A percentile compares a stretch with the other conserved stretches of the same genome.
Conservation (phyloP, 2,797 vertebrate genomes). For the Anolis apletophallus region DNA sequence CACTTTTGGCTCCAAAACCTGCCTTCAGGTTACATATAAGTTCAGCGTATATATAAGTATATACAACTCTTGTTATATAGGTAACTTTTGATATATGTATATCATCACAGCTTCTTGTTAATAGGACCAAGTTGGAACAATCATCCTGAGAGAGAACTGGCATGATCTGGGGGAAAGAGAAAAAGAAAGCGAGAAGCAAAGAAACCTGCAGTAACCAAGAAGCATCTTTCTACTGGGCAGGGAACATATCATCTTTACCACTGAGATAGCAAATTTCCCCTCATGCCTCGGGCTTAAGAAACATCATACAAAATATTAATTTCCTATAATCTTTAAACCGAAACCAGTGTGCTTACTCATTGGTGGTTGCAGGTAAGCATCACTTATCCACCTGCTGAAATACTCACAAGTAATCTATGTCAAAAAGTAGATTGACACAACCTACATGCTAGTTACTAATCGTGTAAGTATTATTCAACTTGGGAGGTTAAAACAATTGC, state of each 20-base stretch:
- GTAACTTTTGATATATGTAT: not conserved
- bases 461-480: not conserved
- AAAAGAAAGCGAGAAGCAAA: not conserved
- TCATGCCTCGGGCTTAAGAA: not conserved
- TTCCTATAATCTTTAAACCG: not conserved
- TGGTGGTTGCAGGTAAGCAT: not conserved
- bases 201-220: not conserved
- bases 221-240: not conserved
- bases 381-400: conserved; percentile 1
- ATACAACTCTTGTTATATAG: not conserved
- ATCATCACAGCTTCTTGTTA: not conserved
- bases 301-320: not conserved
- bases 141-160: not conserved
- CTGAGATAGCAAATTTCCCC: not conserved
- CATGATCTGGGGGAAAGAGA: too few relatives aligned
- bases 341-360: not conserved
- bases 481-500: not conserved
- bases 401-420: conserved; percentile 1
- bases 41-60: too few relatives aligned
- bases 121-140: not conserved
- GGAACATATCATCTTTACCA: not conserved
- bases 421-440: not conserved
- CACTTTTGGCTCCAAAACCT: too few relatives aligned
- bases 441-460: not conserved
- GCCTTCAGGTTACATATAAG: too few relatives aligned